phyloP scores from a whole-genome alignment of 37 sponge, comb jelly and placozoan genomes.

The Beroe forskalii region DNA sequence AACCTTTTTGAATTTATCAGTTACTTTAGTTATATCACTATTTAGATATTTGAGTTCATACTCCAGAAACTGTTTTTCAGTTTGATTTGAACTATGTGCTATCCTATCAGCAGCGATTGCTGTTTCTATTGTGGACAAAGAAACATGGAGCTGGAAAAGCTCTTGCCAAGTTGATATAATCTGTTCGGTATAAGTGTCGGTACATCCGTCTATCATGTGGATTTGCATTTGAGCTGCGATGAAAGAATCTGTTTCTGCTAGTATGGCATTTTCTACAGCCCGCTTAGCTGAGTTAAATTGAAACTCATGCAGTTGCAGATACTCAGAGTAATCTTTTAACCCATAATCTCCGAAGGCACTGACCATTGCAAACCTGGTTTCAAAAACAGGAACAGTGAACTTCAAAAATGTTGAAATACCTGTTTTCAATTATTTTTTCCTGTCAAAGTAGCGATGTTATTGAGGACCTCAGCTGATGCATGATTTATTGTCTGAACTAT shows the following conservation, averaged over 20 bases:
- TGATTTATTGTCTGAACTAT: neutral
- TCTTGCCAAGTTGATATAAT: neutral
- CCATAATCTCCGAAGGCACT: neutral
- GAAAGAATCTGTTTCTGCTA: neutral
- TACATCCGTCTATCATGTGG: neutral
- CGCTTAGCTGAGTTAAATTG: neutral
- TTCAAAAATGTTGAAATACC: neutral
- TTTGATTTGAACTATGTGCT: neutral
- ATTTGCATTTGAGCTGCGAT: neutral
- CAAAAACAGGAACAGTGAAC: neutral
- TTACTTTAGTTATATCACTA: neutral
- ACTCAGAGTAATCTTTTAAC: neutral
- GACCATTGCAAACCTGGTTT: neutral
- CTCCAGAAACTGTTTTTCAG: neutral
- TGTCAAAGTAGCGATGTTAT: neutral
- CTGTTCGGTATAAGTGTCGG: neutral
- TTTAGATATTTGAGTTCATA: neutral
- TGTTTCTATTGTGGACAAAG: neutral
- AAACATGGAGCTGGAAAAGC: neutral
- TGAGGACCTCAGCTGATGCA: neutral
- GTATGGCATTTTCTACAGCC: neutral
- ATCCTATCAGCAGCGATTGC: neutral
- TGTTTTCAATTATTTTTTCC: constrained; percentile 3
- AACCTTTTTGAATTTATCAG: neutral
- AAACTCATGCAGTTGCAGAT: neutral